Evolutionary conservation across 2,888 invertebrate genomes (phyloP).

Genomic region (Cosmopolites sordidus): DNA sequence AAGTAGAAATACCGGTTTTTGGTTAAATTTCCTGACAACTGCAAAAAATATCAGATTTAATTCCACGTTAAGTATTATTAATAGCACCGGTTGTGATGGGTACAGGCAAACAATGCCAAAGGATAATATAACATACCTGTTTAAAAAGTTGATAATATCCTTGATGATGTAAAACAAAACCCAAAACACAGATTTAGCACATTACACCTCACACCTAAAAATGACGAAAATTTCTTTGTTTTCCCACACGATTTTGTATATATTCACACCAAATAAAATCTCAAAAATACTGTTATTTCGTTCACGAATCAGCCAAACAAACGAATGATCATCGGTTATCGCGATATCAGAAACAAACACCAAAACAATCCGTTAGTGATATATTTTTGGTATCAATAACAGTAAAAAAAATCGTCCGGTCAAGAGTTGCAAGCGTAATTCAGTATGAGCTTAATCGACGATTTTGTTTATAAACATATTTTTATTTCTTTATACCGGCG

Average conservation of each 20-base stretch:
- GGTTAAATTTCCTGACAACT: too few relatives aligned
- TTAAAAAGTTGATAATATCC: not conserved
- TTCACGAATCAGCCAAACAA: not conserved
- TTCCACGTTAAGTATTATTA: too few relatives aligned
- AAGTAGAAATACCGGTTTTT: too few relatives aligned
- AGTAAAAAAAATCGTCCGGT: too few relatives aligned
- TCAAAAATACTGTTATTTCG: not conserved
- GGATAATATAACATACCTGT: not conserved
- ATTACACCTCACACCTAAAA: not conserved
- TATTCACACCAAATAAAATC: too few relatives aligned
- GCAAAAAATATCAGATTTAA: too few relatives aligned
- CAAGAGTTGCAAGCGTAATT: not conserved
- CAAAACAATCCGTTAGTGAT: too few relatives aligned
- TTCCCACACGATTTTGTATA: not conserved
- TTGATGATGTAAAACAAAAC: not conserved
- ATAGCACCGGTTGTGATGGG: too few relatives aligned
- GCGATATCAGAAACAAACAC: too few relatives aligned
- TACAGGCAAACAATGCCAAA: too few relatives aligned
- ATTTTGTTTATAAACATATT: constrained; percentile 14
- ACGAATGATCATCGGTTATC: too few relatives aligned
- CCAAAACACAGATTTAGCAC: not conserved
- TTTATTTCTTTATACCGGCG: constrained; percentile 9
- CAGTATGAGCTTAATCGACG: not conserved
- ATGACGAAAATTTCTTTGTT: not conserved
- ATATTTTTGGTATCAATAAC: too few relatives aligned